phyloP scores from a whole-genome alignment of 1,140 invertebrate genomes.

The Drosophila teissieri region DNA sequence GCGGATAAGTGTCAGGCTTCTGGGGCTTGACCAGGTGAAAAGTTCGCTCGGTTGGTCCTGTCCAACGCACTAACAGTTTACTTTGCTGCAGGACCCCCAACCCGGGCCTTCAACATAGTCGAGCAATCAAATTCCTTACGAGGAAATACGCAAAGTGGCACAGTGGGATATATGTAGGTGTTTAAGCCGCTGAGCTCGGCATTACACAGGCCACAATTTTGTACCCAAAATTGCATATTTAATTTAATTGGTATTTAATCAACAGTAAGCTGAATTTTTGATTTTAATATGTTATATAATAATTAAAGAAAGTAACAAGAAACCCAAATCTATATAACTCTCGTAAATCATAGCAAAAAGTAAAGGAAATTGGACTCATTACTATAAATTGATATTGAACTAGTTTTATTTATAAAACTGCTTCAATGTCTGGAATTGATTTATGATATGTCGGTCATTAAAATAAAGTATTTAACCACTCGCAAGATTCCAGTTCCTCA shows the following conservation, averaged over 20 bases:
- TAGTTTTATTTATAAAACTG: too few relatives aligned
- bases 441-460: too few relatives aligned
- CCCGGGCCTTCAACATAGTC: conserved; percentile 11
- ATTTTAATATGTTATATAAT: too few relatives aligned
- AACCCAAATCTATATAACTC: too few relatives aligned
- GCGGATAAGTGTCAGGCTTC: conserved; percentile 47
- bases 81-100: neutral
- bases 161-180: neutral
- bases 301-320: too few relatives aligned
- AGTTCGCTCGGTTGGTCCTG: conserved; percentile 34
- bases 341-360: too few relatives aligned
- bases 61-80: conserved; percentile 32
- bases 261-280: too few relatives aligned
- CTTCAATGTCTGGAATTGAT: too few relatives aligned
- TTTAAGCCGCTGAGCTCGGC: conserved; percentile 18
- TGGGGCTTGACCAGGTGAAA: conserved; percentile 43
- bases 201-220: conserved; percentile 12
- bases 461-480: too few relatives aligned
- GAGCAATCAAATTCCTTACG: conserved; percentile 59
- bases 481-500: too few relatives aligned
- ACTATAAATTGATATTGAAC: too few relatives aligned
- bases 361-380: too few relatives aligned
- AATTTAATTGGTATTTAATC: neutral
- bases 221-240: rapidly evolving
- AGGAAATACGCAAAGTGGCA: conserved; percentile 56